Conservation (phyloP, 92 coral and sea anemone species). For the Umimayanthus chanpuru region DNA sequence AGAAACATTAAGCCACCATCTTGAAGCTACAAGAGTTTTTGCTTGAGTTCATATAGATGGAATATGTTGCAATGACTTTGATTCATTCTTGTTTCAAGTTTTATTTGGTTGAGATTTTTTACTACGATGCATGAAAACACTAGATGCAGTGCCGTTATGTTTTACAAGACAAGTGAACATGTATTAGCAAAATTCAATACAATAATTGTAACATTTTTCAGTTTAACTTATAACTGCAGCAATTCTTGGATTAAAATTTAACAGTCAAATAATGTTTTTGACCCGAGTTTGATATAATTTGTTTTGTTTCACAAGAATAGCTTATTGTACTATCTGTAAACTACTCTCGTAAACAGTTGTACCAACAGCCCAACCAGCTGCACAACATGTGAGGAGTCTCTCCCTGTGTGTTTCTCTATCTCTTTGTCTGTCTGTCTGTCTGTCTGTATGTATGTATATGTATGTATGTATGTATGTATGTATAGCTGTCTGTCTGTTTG, state of each 20-base stretch:
- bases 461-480: no score
- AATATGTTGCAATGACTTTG: background rate
- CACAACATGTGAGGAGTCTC: background rate
- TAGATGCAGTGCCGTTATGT: background rate
- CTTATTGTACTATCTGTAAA: no score
- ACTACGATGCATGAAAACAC: background rate
- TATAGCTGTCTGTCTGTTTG: no score
- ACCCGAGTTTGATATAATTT: background rate
- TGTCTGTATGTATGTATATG: no score
- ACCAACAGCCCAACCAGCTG: background rate
- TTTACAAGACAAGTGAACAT: background rate
- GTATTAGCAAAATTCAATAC: background rate
- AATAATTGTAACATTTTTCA: background rate
- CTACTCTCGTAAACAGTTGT: background rate
- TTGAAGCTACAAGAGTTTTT: background rate
- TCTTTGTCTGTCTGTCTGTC: no score
- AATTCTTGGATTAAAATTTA: conserved; percentile 2
- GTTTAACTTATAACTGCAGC: conserved; percentile 7
- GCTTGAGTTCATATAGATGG: background rate
- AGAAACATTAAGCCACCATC: background rate
- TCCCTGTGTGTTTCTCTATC: background rate
- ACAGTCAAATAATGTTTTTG: background rate
- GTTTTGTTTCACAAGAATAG: background rate
- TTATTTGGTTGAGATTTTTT: background rate
- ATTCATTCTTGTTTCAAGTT: background rate